Percentiles rank a stretch among this genome's conserved stretches.
Evolutionary conservation across 2,113 vertebrate genomes (phyloP).

Genomic region (Parus major): DNA sequence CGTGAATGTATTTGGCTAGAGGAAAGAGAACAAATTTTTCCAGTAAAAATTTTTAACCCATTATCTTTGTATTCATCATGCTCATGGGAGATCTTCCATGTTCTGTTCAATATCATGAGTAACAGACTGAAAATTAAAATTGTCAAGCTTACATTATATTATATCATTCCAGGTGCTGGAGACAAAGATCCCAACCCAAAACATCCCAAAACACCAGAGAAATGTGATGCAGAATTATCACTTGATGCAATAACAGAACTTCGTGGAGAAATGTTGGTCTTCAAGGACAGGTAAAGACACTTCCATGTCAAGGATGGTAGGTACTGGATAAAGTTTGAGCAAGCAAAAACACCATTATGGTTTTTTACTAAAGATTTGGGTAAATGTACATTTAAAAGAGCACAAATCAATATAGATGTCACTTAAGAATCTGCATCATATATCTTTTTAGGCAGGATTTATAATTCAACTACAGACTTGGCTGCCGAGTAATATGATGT

Average conservation of each 20-base stretch:
- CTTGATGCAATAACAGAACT: conserved; percentile 88
- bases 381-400: neutral
- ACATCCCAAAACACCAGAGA: conserved; percentile 83
- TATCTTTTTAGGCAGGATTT: neutral
- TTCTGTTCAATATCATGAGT: neutral
- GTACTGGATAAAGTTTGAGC: neutral
- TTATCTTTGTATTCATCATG: neutral
- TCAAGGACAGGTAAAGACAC: conserved; percentile 86
- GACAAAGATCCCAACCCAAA: conserved; percentile 73
- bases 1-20: neutral
- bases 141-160: neutral
- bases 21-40: neutral
- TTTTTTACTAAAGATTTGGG: neutral
- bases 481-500: neutral
- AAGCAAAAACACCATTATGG: neutral
- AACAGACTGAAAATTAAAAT: neutral
- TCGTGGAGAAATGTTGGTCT: conserved; percentile 87
- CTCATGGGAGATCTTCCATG: neutral
- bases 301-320: neutral
- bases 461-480: neutral
- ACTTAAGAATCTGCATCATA: neutral
- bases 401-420: neutral
- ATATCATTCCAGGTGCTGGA: conserved; percentile 69
- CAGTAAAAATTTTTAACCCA: neutral
- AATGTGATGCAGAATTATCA: conserved; percentile 82